A percentile compares a stretch with the other conserved stretches of the same genome.
Conservation (phyloP, 2,797 vertebrate genomes). For the Falco naumanni region DNA sequence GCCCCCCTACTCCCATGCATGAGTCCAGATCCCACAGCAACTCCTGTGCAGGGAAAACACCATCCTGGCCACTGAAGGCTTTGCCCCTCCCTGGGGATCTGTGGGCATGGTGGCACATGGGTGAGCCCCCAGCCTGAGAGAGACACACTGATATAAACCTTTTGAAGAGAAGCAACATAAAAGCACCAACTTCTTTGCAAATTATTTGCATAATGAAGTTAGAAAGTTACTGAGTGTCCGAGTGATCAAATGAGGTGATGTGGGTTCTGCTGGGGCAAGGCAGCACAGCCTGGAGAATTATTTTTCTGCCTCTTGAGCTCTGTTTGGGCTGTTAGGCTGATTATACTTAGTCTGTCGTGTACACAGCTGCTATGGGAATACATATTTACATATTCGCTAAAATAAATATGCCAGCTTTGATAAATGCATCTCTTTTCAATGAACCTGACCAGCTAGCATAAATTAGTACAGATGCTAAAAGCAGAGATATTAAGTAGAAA, state of each 20-base stretch:
- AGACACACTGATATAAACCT: background rate
- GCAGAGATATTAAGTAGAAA: background rate
- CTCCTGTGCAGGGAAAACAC: background rate
- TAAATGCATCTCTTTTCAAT: background rate
- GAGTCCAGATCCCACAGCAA: accelerated
- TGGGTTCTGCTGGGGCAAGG: background rate
- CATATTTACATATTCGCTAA: background rate
- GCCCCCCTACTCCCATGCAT: accelerated
- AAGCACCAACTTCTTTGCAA: background rate
- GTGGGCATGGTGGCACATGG: accelerated
- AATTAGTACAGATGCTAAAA: background rate
- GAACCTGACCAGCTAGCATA: background rate
- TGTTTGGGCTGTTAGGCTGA: background rate
- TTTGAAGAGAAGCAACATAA: background rate
- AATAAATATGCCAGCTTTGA: background rate
- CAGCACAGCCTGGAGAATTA: background rate
- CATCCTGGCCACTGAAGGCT: accelerated
- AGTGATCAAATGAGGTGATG: background rate
- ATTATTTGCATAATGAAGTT: background rate
- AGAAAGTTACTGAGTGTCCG: background rate
- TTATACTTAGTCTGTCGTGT: background rate
- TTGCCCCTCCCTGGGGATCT: background rate
- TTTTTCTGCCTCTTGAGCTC: background rate
- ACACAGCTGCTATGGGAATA: background rate
- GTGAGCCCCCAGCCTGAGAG: background rate